phyloP scores from a whole-genome alignment of 1,140 invertebrate genomes.

The Charaxes varanes region DNA sequence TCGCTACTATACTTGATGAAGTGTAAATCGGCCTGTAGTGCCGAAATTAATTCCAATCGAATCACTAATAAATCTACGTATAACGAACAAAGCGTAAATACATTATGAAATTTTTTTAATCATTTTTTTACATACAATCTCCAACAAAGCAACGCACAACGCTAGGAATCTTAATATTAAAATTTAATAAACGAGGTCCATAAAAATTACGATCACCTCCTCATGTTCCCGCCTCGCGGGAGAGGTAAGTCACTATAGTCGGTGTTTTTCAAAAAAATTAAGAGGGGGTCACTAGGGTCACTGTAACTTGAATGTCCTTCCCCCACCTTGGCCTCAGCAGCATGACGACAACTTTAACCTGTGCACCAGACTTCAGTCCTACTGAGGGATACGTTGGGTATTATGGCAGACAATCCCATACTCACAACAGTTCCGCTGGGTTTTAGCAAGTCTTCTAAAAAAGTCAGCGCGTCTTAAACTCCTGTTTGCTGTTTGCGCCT shows the following conservation, averaged over 20 bases:
- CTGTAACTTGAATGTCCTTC: constrained; percentile 9
- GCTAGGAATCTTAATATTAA: constrained; percentile 44
- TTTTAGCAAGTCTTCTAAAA: no score
- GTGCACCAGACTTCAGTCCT: no score
- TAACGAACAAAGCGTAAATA: constrained; percentile 61
- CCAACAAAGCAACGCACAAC: constrained; percentile 61
- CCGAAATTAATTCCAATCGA: constrained; percentile 16
- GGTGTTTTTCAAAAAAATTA: constrained; percentile 7
- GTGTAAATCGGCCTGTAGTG: no score
- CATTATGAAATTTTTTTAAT: constrained; percentile 31
- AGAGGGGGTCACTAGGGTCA: constrained; percentile 17
- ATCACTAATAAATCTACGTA: constrained; percentile 52
- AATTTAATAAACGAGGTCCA: constrained; percentile 26
- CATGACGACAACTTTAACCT: no score
- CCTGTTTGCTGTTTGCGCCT: no score
- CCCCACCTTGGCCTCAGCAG: no score
- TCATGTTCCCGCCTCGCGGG: constrained; percentile 48
- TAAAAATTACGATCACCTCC: constrained; percentile 50
- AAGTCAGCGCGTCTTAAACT: no score
- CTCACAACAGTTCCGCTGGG: no score
- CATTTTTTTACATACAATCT: constrained; percentile 54
- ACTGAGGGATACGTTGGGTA: no score
- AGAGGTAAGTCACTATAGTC: constrained; percentile 9
- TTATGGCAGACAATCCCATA: no score
- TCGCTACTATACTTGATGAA: no score